A percentile compares a stretch with the other conserved stretches of the same genome.
Conservation (phyloP, 2,113 vertebrate genomes). For the Poeciliopsis retropinna region DNA sequence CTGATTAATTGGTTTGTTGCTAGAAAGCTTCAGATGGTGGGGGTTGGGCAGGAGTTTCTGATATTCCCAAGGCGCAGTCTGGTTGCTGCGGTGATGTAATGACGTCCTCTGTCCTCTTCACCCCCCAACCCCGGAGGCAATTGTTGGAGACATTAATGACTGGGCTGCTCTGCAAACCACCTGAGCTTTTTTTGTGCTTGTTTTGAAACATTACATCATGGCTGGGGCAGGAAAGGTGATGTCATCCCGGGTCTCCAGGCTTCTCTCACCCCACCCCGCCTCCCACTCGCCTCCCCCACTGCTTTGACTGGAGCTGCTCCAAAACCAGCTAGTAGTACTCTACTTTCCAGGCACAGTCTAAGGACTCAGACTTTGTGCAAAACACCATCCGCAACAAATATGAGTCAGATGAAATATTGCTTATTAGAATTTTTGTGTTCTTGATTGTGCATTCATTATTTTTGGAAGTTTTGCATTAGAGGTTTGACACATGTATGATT, state of each 20-base stretch:
- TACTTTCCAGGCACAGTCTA: slow-evolving; percentile 56
- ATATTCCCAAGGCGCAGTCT: slow-evolving; percentile 63
- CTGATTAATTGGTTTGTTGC: slow-evolving; percentile 56
- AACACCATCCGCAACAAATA: slow-evolving; percentile 10
- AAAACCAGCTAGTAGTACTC: slow-evolving; percentile 35
- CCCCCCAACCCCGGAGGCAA: slow-evolving; percentile 27
- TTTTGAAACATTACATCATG: slow-evolving; percentile 81
- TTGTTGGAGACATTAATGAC: slow-evolving; percentile 65
- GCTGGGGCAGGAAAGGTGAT: slow-evolving; percentile 71
- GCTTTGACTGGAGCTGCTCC: slow-evolving; percentile 59
- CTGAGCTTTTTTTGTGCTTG: slow-evolving; percentile 72
- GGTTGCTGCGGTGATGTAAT: slow-evolving; percentile 76
- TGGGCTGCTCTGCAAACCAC: slow-evolving; percentile 58
- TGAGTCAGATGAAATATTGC: not conserved
- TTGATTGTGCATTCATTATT: not conserved
- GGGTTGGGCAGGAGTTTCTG: slow-evolving; percentile 31
- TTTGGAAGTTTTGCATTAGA: not conserved
- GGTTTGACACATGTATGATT: rapidly evolving
- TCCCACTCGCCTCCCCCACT: slow-evolving; percentile 53
- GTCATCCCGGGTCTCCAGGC: slow-evolving; percentile 72
- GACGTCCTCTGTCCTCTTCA: slow-evolving; percentile 38
- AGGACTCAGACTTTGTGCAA: slow-evolving; percentile 18
- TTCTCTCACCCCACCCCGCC: slow-evolving; percentile 34
- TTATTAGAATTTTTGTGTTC: slow-evolving; percentile 5
- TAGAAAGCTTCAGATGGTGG: slow-evolving; percentile 50